Evolutionary conservation across 1,140 invertebrate species (phyloP).

Genomic region (Drosophila melanica): DNA sequence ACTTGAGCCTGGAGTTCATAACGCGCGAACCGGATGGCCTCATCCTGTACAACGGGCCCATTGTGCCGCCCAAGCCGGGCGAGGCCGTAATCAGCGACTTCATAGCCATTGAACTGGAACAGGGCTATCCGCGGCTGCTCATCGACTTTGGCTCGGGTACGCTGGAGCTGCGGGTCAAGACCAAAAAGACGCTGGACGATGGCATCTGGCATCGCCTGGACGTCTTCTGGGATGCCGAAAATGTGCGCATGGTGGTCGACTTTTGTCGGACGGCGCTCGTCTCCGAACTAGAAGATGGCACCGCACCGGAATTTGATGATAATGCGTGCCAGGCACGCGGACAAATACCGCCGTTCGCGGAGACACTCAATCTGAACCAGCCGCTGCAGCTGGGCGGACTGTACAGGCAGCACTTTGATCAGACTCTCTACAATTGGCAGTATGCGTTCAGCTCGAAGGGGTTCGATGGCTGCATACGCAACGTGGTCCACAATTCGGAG

Average conservation of each 20-base stretch:
- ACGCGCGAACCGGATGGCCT: slow-evolving; percentile 87
- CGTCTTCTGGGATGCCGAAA: slow-evolving; percentile 87
- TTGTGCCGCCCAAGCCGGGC: slow-evolving; percentile 86
- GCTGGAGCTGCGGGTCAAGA: slow-evolving; percentile 86
- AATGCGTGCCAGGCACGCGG: slow-evolving; percentile 87
- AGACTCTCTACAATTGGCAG: slow-evolving; percentile 85
- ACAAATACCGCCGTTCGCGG: slow-evolving; percentile 87
- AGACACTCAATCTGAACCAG: slow-evolving; percentile 88
- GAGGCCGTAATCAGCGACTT: slow-evolving; percentile 87
- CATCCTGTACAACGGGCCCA: slow-evolving; percentile 89
- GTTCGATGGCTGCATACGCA: slow-evolving; percentile 89
- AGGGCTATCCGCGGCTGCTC: slow-evolving; percentile 87
- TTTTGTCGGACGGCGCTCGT: slow-evolving; percentile 86
- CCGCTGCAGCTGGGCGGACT: slow-evolving; percentile 88
- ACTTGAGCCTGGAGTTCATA: slow-evolving; percentile 89
- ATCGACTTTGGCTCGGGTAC: slow-evolving; percentile 89
- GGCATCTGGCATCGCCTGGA: slow-evolving; percentile 89
- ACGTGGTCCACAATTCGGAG: slow-evolving; percentile 88
- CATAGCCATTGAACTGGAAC: slow-evolving; percentile 87
- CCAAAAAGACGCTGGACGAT: slow-evolving; percentile 86
- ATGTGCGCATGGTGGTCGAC: slow-evolving; percentile 87
- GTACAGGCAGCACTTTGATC: slow-evolving; percentile 85
- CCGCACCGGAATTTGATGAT: slow-evolving; percentile 86
- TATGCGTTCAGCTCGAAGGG: slow-evolving; percentile 85
- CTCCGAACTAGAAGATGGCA: slow-evolving; percentile 86